Base-by-base conservation (phyloP, 1,140 invertebrate species). In the Goniozus legneri region DNA sequence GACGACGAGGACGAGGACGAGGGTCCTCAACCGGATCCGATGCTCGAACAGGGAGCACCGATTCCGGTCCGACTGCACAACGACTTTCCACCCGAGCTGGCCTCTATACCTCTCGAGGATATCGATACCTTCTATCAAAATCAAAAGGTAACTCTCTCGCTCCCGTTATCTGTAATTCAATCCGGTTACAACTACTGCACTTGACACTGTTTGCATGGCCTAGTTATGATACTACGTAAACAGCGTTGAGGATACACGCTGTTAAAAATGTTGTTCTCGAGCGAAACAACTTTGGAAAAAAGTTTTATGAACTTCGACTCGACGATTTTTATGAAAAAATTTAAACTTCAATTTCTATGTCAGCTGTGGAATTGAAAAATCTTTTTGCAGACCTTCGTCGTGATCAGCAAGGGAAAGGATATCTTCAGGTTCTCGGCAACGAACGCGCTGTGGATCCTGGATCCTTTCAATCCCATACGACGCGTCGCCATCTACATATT, bases 401-500 rank as follows among this genome's bases (percentile, higher is more conserved):
- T 98, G 65, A 83, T 98, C 78, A 97, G 92, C 82, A 96, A 90
- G 84, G 94, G 95, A 79, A 95, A 93, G 83, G 92, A 95, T 80
- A 96, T 98, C 81, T 97, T 94, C 84, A 86, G 95, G 79, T 98
- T 98, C 84, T 95, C 91, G 79, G 92, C 95, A 69, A 93, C 92
- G 59, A 88, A 97, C 76, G 93, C 93, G 73, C 79, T 97, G 75
- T 97, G 88, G 84, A 82, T 95, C 71, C 82, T 98, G 67, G 89
- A 92, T 78, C 95, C 95, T 56, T 98, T 97, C 81, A 97, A 97
- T 82, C 93, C 94, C 56, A 89, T 98, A 77, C 87, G 95, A 79
- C 85, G 93, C 76, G 89, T 93, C 71, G 93, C 95, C 68, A 95
- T 98, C 80, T 96, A 92, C 79, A 92, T 97, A 79, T 83, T 98